Evolutionary conservation across 2,888 invertebrate species (phyloP).

Genomic region (Allolobophora icterica): DNA sequence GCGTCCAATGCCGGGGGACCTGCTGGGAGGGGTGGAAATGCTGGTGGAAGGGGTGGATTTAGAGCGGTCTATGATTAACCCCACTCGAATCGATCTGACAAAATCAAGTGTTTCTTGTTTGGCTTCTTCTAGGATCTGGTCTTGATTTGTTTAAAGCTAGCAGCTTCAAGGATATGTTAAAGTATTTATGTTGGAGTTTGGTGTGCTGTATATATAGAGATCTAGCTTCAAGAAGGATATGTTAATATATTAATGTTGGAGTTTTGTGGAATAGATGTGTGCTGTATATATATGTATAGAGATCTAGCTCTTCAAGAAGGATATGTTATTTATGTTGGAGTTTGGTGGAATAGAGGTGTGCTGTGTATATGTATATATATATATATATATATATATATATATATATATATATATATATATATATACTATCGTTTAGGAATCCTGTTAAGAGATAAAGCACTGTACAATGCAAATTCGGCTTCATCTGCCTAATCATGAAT

Average conservation of each 20-base stretch:
- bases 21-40: background rate
- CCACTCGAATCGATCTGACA: background rate
- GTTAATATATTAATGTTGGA: too few relatives aligned
- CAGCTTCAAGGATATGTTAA: background rate
- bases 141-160: background rate
- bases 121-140: background rate
- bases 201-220: background rate
- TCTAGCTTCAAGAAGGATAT: too few relatives aligned
- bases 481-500: background rate
- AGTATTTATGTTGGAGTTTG: background rate
- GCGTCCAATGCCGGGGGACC: background rate
- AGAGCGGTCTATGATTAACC: constrained; percentile 57
- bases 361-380: too few relatives aligned
- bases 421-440: background rate
- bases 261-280: too few relatives aligned
- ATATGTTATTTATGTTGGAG: too few relatives aligned
- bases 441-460: background rate
- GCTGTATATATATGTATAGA: too few relatives aligned
- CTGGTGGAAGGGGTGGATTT: constrained; percentile 50
- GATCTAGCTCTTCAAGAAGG: too few relatives aligned
- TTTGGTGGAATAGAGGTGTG: too few relatives aligned
- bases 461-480: background rate
- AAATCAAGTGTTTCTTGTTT: background rate
- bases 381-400: too few relatives aligned
- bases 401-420: too few relatives aligned